These are phyloP conservation scores for Cyanocitta stelleri DNA, from an alignment of 2,113 vertebrate genomes.

Conservation along the genomic window DNA sequence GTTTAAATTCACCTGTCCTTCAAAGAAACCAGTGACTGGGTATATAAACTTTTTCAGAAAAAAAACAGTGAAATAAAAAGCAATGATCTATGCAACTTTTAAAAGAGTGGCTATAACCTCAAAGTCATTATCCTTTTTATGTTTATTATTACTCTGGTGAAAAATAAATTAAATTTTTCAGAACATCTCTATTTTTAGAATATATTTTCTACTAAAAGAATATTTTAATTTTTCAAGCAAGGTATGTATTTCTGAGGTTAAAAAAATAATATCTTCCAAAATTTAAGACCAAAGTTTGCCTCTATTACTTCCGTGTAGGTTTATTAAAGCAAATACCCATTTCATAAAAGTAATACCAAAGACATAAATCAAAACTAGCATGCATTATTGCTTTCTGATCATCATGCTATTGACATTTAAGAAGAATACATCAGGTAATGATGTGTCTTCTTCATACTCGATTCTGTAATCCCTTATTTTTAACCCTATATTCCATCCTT, in stretches of 20 bases:
- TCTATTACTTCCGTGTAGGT: background rate
- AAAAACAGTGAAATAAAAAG: background rate
- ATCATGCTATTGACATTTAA: background rate
- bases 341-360: background rate
- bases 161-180: background rate
- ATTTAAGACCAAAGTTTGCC: background rate
- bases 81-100: background rate
- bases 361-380: background rate
- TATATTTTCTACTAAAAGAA: background rate
- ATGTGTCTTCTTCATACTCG: background rate
- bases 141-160: background rate
- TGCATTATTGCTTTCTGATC: background rate
- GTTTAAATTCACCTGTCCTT: background rate
- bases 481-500: background rate
- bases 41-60: background rate
- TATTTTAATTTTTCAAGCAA: background rate
- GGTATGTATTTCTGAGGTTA: background rate
- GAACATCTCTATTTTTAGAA: background rate
- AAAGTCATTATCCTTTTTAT: background rate
- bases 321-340: background rate
- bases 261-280: background rate
- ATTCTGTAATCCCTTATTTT: background rate
- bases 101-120: background rate
- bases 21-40: background rate
- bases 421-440: accelerated